Percentiles rank a stretch among this genome's conserved stretches.
Evolutionary conservation across 2,888 invertebrate genomes (phyloP).

Genomic region (Seladonia tumulorum): DNA sequence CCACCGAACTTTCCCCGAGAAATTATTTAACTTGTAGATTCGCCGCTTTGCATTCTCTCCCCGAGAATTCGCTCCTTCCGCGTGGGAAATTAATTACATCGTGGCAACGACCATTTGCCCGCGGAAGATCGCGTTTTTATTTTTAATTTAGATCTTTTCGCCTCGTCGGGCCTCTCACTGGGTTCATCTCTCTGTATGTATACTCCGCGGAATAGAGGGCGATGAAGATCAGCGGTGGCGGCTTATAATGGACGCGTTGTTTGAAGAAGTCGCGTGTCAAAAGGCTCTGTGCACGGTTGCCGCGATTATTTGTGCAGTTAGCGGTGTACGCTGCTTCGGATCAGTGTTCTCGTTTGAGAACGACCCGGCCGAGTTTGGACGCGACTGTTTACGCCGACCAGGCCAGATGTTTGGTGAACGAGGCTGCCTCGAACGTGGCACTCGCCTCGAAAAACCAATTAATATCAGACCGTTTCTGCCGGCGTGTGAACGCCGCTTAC

Average conservation of each 20-base stretch:
- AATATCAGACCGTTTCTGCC: slow-evolving; percentile 38
- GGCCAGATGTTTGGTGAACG: slow-evolving; percentile 63
- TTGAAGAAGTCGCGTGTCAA: slow-evolving; percentile 20
- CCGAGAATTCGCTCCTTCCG: background rate
- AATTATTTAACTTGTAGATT: slow-evolving; percentile 57
- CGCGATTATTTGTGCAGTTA: slow-evolving; percentile 43
- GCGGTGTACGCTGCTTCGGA: slow-evolving; percentile 30
- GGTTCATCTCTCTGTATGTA: background rate
- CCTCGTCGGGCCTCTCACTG: background rate
- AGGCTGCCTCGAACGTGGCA: slow-evolving; percentile 27
- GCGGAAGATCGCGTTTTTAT: background rate
- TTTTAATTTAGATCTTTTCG: background rate
- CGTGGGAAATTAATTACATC: slow-evolving; percentile 11
- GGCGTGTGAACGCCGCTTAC: slow-evolving; percentile 4
- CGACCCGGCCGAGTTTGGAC: slow-evolving; percentile 32
- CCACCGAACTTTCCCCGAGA: slow-evolving; percentile 25
- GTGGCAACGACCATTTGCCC: background rate
- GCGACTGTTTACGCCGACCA: slow-evolving; percentile 55
- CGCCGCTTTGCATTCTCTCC: slow-evolving; percentile 45
- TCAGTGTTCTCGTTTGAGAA: slow-evolving; percentile 37
- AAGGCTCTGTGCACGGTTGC: slow-evolving; percentile 16
- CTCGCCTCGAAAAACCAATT: slow-evolving; percentile 59
- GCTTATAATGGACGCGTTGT: background rate
- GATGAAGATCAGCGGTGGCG: background rate
- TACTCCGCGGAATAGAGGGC: background rate